Base-by-base conservation (phyloP, 2,888 invertebrate species). In the Erebia ligea region DNA sequence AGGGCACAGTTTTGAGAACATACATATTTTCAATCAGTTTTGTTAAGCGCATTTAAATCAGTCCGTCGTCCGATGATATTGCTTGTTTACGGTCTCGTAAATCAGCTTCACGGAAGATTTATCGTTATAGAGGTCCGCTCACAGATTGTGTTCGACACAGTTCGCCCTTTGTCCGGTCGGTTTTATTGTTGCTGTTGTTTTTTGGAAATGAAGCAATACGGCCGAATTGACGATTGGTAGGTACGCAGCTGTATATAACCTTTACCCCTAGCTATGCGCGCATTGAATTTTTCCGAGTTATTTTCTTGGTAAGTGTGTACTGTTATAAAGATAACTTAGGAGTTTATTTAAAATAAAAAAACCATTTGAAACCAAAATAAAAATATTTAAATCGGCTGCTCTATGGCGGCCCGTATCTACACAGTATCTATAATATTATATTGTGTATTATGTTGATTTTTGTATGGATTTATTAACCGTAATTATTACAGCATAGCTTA, bases 221-320 rank as follows among this genome's bases (percentile, higher is more conserved):
- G 96, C 96, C 96, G 96, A 96, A 96, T 95, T 96, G 96, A 96
- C 96, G 67, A 25, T 67, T 50, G 19, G 48, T 17, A 58, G 19
- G 48, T 11, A 58, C 57, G 57, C 21, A 17, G 15, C 17, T 58
- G 17, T 67, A 48, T 11, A n/a, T n/a, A n/a, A n/a, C n/a, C n/a
- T n/a, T n/a, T 11, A 34, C 48, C 17, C 1, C n/a, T n/a, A 25
- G 45, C 40, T 25, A 10, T 17, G 34, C 52, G 64, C 34, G 10
- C 34, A 34, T 13, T 21, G 11, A 13, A 10, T 40, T 57, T 57
- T 15, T 15, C 34, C 34, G 2, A 15, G 40, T 42, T 59, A 59
- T n/a, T n/a, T 58, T n/a, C n/a, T n/a, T n/a, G n/a, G n/a, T n/a
- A n/a, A n/a, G n/a, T n/a, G n/a, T n/a, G n/a, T n/a, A n/a, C n/a